Evolutionary conservation across 2,797 vertebrate species (phyloP).

Genomic region (Morus bassanus): DNA sequence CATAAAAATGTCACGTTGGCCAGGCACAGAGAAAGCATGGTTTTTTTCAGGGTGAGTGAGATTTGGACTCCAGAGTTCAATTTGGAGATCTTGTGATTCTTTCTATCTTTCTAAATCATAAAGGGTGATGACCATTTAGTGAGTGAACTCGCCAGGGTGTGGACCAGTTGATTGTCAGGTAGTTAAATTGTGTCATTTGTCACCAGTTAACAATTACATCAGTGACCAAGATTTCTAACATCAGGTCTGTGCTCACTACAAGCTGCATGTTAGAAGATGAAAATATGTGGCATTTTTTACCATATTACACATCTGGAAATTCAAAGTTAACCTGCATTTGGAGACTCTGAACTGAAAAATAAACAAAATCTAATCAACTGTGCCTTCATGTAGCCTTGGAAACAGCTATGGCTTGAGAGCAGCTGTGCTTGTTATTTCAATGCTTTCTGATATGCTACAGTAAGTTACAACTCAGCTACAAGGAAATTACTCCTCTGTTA

Average conservation of each 20-base stretch:
- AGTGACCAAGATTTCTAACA: not conserved
- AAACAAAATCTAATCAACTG: constrained; percentile 25
- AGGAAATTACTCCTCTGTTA: not conserved
- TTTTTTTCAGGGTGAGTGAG: not conserved
- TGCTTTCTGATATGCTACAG: not conserved
- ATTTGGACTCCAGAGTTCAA: not conserved
- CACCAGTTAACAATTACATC: not conserved
- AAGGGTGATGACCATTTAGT: not conserved
- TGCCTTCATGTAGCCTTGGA: not conserved
- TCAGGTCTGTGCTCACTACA: not conserved
- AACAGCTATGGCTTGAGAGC: not conserved
- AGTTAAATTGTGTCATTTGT: not conserved
- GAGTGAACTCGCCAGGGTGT: not conserved
- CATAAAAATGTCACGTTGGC: not conserved
- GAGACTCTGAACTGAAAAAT: constrained; percentile 14
- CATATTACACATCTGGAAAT: constrained; percentile 27
- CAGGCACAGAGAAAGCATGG: accelerated
- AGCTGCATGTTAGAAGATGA: not conserved
- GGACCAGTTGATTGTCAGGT: not conserved
- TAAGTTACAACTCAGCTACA: not conserved
- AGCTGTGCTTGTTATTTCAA: not conserved
- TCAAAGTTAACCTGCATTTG: constrained; percentile 23
- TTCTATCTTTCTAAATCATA: not conserved
- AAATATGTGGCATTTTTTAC: not conserved
- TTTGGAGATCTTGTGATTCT: not conserved